Conservation (phyloP, 2,797 vertebrate genomes). For the Microchirus variegatus region DNA sequence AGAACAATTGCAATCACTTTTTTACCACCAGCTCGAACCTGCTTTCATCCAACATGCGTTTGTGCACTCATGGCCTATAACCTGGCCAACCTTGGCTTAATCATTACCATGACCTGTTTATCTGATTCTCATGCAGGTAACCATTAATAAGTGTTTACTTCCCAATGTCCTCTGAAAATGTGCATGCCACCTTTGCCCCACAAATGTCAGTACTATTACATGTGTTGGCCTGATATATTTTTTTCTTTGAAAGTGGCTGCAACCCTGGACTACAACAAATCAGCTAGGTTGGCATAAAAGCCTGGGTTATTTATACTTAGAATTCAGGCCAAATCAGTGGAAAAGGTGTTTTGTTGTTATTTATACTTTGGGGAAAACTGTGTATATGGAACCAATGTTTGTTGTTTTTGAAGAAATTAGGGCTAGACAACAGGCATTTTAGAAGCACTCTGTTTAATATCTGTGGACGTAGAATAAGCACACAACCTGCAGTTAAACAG, state of each 20-base stretch:
- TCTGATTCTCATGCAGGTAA: slow-evolving; percentile 95
- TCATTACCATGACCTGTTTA: slow-evolving; percentile 97
- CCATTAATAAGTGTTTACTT: slow-evolving; percentile 99
- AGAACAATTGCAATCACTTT: slow-evolving; percentile 79
- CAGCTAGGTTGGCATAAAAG: slow-evolving; percentile 18
- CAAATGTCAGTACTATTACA: slow-evolving; percentile 86
- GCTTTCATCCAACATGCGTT: slow-evolving; percentile 74
- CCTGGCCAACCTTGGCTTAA: slow-evolving; percentile 87
- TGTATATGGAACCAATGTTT: too few species aligned
- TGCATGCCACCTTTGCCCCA: slow-evolving; percentile 84
- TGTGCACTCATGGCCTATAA: slow-evolving; percentile 82
- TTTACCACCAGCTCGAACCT: slow-evolving; percentile 72
- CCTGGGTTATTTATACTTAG: background rate
- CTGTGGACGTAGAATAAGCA: too few species aligned
- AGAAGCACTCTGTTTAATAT: too few species aligned
- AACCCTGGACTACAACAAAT: slow-evolving; percentile 54
- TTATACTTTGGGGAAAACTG: too few species aligned
- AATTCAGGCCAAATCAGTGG: too few species aligned
- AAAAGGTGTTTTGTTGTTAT: too few species aligned
- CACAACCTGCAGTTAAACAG: too few species aligned
- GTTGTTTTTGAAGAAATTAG: too few species aligned
- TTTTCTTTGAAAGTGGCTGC: slow-evolving; percentile 55
- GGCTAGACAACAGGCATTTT: too few species aligned
- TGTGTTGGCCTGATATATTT: slow-evolving; percentile 55
- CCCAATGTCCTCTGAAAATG: slow-evolving; percentile 94